Conservation (phyloP, 1,140 invertebrate genomes). For the Nomia melanderi region DNA sequence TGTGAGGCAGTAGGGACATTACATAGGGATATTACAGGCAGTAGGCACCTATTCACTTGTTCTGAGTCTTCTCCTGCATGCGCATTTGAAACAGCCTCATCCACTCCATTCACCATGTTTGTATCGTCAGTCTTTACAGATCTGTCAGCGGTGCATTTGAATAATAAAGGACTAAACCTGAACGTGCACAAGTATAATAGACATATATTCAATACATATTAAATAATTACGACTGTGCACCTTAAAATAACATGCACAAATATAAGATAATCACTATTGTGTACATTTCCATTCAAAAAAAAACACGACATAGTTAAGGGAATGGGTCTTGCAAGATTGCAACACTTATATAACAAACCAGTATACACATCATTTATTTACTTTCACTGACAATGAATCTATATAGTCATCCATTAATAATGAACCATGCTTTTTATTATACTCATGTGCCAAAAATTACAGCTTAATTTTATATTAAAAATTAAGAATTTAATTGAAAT, state of each 20-base stretch:
- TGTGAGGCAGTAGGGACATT: constrained; percentile 75
- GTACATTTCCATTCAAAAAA: constrained; percentile 39
- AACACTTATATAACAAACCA: constrained; percentile 73
- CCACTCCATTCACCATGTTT: constrained; percentile 80
- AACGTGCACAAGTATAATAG: constrained; percentile 59
- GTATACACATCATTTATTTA: constrained; percentile 76
- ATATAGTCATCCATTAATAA: constrained; percentile 70
- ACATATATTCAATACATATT: constrained; percentile 42
- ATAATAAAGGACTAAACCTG: constrained; percentile 73
- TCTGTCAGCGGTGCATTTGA: constrained; percentile 78
- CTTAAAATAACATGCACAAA: constrained; percentile 55
- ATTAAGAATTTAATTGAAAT: constrained; percentile 69
- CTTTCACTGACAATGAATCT: constrained; percentile 73
- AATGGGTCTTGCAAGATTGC: constrained; percentile 59
- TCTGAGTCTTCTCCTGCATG: constrained; percentile 72
- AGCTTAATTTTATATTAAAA: constrained; percentile 71
- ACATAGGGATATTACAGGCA: constrained; percentile 61
- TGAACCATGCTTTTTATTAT: constrained; percentile 70
- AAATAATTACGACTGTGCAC: constrained; percentile 40
- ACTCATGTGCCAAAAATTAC: constrained; percentile 69
- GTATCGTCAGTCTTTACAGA: constrained; percentile 81
- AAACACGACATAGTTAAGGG: constrained; percentile 39
- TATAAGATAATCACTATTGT: constrained; percentile 36
- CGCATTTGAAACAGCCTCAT: constrained; percentile 78
- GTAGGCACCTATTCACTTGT: constrained; percentile 75